These are phyloP conservation scores for Nematopogon swammerdamellus DNA, from an alignment of 2,888 invertebrate genomes.

Conservation along the genomic window DNA sequence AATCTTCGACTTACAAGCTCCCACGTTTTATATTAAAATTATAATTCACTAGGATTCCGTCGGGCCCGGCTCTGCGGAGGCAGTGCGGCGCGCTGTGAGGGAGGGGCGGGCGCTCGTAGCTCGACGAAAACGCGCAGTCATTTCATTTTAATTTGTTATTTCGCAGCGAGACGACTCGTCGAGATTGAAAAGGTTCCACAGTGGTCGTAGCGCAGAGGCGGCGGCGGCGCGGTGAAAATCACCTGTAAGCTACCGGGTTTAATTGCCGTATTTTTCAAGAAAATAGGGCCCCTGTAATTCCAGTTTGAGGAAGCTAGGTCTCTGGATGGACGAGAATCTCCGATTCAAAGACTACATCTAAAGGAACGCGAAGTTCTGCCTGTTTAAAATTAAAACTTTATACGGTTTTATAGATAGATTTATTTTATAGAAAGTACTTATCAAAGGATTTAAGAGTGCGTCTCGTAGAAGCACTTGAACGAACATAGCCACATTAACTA, in stretches of 20 bases:
- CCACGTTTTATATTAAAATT: constrained; percentile 49
- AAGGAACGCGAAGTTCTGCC: no score
- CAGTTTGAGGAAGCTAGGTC: no score
- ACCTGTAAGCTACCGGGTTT: constrained; percentile 32
- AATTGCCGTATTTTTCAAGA: constrained; percentile 29
- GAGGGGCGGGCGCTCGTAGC: background rate
- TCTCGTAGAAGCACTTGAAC: no score
- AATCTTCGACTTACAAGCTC: constrained; percentile 44
- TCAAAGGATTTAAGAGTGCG: no score
- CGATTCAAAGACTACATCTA: no score
- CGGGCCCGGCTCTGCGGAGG: constrained; percentile 1
- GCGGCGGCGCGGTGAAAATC: constrained; percentile 16
- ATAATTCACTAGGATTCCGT: background rate
- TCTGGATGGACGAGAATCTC: no score
- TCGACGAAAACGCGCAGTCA: background rate
- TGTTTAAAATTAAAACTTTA: no score
- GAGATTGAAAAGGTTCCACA: background rate
- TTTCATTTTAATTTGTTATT: constrained; percentile 17
- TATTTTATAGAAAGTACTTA: no score
- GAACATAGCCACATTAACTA: no score
- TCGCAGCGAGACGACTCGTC: background rate
- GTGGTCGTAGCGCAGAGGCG: no score
- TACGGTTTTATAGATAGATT: no score
- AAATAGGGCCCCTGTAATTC: no score
- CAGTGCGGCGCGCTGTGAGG: constrained; percentile 4